Evolutionary conservation across 2,888 invertebrate species (phyloP).

Genomic region (Neoaliturus tenellus): DNA sequence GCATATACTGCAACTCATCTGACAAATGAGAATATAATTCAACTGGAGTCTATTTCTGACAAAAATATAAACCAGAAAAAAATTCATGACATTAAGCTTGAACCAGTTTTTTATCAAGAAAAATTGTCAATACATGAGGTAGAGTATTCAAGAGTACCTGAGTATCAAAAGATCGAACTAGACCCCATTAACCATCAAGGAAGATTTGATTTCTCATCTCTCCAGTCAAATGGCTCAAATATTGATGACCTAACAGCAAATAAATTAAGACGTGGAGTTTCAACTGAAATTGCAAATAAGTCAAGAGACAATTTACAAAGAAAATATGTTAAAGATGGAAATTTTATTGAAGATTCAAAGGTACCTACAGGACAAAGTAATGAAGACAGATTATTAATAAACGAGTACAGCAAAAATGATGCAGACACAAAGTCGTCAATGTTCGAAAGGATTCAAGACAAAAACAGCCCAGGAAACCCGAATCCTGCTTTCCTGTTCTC

Average conservation of each 20-base stretch:
- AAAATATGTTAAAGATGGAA: neutral
- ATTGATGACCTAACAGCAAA: neutral
- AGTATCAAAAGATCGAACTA: neutral
- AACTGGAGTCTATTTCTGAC: neutral
- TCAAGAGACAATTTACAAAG: neutral
- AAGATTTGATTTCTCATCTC: neutral
- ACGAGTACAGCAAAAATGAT: neutral
- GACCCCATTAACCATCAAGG: neutral
- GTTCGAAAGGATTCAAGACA: neutral
- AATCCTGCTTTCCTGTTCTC: slow-evolving; percentile 7
- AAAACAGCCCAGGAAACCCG: neutral
- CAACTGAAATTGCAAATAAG: neutral
- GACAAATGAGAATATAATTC: too few species aligned
- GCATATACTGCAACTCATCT: neutral
- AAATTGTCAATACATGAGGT: neutral
- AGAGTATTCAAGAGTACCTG: neutral
- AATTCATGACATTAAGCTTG: neutral
- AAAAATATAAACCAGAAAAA: neutral
- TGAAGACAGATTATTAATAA: neutral
- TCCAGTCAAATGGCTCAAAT: neutral
- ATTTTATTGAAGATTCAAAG: neutral
- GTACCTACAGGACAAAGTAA: neutral
- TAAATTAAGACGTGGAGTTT: neutral
- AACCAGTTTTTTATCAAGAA: slow-evolving; percentile 1
- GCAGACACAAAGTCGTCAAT: neutral